These are phyloP conservation scores for Rhopalosiphum nymphaeae DNA, from an alignment of 2,888 invertebrate genomes.

Conservation along the genomic window DNA sequence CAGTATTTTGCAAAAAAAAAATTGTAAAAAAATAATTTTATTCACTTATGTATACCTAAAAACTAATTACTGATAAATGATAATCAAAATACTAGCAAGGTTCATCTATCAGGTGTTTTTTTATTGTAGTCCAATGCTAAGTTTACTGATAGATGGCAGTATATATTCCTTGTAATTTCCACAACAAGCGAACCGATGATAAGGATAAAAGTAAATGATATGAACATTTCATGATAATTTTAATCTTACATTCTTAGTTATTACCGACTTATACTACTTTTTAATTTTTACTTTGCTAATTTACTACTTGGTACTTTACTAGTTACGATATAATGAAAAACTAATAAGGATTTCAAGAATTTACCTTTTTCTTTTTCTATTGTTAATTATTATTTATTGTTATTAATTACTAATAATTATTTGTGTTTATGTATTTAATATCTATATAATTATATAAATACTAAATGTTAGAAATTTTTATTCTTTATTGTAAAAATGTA, in stretches of 20 bases:
- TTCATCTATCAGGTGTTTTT: constrained; percentile 53
- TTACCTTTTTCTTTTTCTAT: too few species aligned
- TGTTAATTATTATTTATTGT: too few species aligned
- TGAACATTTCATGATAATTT: neutral
- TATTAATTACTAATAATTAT: too few species aligned
- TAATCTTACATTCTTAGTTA: too few species aligned
- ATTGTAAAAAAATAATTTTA: constrained; percentile 15
- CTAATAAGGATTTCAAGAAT: too few species aligned
- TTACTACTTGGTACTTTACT: too few species aligned
- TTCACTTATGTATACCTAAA: constrained; percentile 37
- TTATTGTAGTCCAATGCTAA: neutral
- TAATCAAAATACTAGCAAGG: constrained; percentile 22
- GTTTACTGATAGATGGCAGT: constrained; percentile 22
- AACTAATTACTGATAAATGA: constrained; percentile 57
- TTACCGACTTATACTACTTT: neutral
- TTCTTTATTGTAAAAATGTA: too few species aligned
- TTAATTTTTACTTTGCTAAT: neutral
- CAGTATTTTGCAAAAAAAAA: neutral
- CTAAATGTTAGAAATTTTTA: too few species aligned
- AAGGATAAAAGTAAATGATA: neutral
- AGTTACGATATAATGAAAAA: too few species aligned
- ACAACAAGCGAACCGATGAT: neutral
- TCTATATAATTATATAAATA: too few species aligned
- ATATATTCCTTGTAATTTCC: neutral
- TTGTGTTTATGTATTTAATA: too few species aligned